These are phyloP conservation scores for Sphinx pinastri DNA, from an alignment of 2,888 invertebrate genomes.

Conservation along the genomic window DNA sequence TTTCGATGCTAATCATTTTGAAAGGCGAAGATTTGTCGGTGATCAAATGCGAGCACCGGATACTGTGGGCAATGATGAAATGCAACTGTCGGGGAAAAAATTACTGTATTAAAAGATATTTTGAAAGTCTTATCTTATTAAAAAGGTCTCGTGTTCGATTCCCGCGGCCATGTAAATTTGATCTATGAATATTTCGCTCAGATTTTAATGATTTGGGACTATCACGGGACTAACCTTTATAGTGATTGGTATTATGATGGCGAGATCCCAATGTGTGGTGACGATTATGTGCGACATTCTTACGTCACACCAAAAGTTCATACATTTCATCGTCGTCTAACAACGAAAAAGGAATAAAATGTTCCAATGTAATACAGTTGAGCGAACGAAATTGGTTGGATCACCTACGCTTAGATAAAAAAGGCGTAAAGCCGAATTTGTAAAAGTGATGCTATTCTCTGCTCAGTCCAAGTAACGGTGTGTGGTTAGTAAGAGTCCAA, in stretches of 20 bases:
- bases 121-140: too few species aligned
- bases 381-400: neutral
- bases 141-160: neutral
- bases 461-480: slow-evolving; percentile 11
- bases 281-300: too few species aligned
- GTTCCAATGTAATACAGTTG: neutral
- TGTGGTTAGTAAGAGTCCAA: neutral
- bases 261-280: too few species aligned
- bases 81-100: neutral
- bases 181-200: too few species aligned
- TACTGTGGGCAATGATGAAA: neutral
- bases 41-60: slow-evolving; percentile 5
- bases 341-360: neutral
- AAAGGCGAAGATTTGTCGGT: neutral
- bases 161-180: too few species aligned
- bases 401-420: neutral
- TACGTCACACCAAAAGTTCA: too few species aligned
- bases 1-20: neutral
- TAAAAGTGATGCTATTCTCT: slow-evolving; percentile 1
- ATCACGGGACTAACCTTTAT: too few species aligned
- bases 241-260: too few species aligned
- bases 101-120: too few species aligned
- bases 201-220: too few species aligned
- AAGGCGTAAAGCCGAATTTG: neutral
- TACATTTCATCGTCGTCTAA: too few species aligned